phyloP scores from a whole-genome alignment of 64 coral and sea anemone species.

The Stichodactyla helianthus region DNA sequence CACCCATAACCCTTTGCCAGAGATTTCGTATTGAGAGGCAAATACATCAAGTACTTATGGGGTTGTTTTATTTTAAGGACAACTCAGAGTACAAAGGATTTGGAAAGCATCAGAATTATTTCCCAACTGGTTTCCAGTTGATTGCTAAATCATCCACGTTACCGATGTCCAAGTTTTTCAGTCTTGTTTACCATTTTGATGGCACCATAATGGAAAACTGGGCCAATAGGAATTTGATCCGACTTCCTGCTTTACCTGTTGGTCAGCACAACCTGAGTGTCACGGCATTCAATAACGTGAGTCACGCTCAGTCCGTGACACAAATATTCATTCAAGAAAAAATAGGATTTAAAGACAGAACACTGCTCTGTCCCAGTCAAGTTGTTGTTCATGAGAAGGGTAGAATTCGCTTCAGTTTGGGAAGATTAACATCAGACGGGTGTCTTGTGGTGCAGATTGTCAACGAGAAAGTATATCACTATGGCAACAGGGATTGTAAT shows the following conservation, averaged over 20 bases:
- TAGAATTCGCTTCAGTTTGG: neutral
- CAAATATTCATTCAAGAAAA: slow-evolving; percentile 9
- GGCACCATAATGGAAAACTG: neutral
- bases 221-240: slow-evolving; percentile 23
- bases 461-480: neutral
- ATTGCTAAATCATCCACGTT: neutral
- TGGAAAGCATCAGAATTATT: slow-evolving; percentile 30
- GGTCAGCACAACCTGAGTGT: slow-evolving; percentile 19
- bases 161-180: neutral
- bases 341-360: slow-evolving; percentile 26
- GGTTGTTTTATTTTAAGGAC: slow-evolving; percentile 12
- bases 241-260: neutral
- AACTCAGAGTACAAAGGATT: slow-evolving; percentile 17
- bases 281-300: slow-evolving; percentile 19
- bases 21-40: slow-evolving; percentile 23
- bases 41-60: neutral
- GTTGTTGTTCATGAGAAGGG: neutral
- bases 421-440: neutral
- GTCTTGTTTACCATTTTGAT: neutral
- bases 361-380: slow-evolving; percentile 21
- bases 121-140: slow-evolving; percentile 28
- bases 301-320: neutral
- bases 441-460: neutral
- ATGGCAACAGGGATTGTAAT: slow-evolving; percentile 1
- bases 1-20: slow-evolving; percentile 18